Evolutionary conservation across 2,888 invertebrate genomes (phyloP).

Genomic region (Teleiodes luculella): DNA sequence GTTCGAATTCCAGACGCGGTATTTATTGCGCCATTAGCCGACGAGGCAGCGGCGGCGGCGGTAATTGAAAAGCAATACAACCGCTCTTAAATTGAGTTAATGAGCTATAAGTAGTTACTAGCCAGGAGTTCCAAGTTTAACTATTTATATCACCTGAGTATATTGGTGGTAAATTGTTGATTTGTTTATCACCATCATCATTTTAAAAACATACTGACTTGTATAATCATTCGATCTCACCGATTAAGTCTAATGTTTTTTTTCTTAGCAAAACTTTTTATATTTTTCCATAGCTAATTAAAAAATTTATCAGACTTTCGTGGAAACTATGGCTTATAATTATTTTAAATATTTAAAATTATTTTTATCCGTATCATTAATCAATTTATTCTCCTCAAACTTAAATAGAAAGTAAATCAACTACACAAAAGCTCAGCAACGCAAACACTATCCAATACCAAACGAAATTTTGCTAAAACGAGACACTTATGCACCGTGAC

Average conservation of each 20-base stretch:
- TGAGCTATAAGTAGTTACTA: constrained; percentile 10
- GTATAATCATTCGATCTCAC: no score
- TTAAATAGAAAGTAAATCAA: background rate
- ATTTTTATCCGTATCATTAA: no score
- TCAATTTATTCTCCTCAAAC: background rate
- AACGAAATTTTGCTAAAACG: constrained; percentile 46
- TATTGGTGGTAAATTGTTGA: no score
- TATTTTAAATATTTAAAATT: no score
- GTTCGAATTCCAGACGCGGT: constrained; percentile 13
- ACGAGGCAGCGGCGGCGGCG: background rate
- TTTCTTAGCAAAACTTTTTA: no score
- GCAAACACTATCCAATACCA: constrained; percentile 39
- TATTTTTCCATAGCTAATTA: no score
- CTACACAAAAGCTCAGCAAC: constrained; percentile 30
- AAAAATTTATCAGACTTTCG: no score
- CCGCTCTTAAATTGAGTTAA: constrained; percentile 10
- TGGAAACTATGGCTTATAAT: no score
- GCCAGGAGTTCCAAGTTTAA: background rate
- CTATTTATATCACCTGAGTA: background rate
- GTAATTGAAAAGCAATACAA: constrained; percentile 17
- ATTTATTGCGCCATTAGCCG: constrained; percentile 20
- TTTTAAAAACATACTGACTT: no score
- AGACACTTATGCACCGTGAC: constrained; percentile 46
- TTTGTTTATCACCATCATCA: no score
- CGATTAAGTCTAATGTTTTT: no score